Base-by-base conservation (phyloP, 2,797 vertebrate genomes). In the Eleutherodactylus coqui region DNA sequence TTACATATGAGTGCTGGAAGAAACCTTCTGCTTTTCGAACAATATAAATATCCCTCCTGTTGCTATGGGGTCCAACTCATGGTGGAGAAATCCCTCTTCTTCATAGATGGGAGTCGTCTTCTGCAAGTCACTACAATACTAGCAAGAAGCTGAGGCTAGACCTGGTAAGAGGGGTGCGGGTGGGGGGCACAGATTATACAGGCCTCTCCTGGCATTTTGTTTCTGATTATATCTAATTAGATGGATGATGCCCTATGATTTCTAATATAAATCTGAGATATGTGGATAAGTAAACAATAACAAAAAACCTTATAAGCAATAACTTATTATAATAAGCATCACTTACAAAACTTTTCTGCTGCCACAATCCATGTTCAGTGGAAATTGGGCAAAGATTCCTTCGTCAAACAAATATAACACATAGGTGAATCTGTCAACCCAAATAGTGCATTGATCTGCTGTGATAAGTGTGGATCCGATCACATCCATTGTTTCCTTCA, bases 271-370 rank as follows among this genome's bases (percentile, higher is more conserved):
- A 17, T 41, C 21, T 38, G 19, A 2, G 21, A 11, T 19, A 19
- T 9, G 19, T 21, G 64, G 3, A 19, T 36, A 24, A 27, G n/a
- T 29, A 4, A 29, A 10, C 4, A 4, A 13, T 27, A 11, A 60
- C 8, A 10, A 60, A 60, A 69, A 36, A 21, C 38, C 17, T 17
- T 38, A 11, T 10, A 0, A 24, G 3, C 10, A 34, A 7, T 5
- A 41, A 70, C 19, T 38, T 41, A 70, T 70, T 1, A 8, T 5
- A 5, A 21, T 41, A n/a, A 10, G 49, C 1, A 24, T 27, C 0
- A 91, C 91, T 91, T 87, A 91, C 91, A 92, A 60, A 72, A 86
- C 83, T 49, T 79, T 62, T 11, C 86, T 90, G 32, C 89, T 87
- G 3, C 32, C 53, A 45, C 91, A 91, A 49, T 87, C 85, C 14